Evolutionary conservation across 2,888 invertebrate species (phyloP).

Genomic region (Leptopilina drosophilae): DNA sequence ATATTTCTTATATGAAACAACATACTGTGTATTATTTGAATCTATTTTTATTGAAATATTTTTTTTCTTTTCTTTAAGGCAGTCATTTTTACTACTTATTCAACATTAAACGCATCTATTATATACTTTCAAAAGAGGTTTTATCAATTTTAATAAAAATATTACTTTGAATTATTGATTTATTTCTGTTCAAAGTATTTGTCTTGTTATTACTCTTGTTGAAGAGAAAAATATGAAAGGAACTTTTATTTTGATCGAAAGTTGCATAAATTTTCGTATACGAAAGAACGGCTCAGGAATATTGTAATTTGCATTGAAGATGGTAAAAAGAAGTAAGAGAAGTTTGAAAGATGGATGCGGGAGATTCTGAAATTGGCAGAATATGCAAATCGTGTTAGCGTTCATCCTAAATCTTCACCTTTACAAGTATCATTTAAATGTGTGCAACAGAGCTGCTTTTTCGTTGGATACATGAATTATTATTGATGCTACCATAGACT

Average conservation of each 20-base stretch:
- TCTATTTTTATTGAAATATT: too few relatives aligned
- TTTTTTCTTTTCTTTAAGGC: too few relatives aligned
- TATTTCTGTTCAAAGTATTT: neutral
- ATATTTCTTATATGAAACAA: too few relatives aligned
- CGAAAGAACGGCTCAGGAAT: slow-evolving; percentile 72
- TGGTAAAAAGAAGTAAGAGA: slow-evolving; percentile 72
- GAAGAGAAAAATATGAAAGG: slow-evolving; percentile 27
- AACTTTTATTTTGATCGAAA: slow-evolving; percentile 71
- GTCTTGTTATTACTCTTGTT: slow-evolving; percentile 19
- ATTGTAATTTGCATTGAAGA: slow-evolving; percentile 76
- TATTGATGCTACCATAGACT: too few relatives aligned
- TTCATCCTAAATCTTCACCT: slow-evolving; percentile 66
- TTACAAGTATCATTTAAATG: slow-evolving; percentile 56
- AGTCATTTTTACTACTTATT: too few relatives aligned
- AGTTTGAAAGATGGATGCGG: slow-evolving; percentile 55
- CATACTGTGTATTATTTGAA: too few relatives aligned
- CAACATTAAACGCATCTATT: too few relatives aligned
- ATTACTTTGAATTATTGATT: slow-evolving; percentile 12
- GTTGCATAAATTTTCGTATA: slow-evolving; percentile 74
- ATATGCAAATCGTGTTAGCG: slow-evolving; percentile 70
- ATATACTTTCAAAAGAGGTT: too few relatives aligned
- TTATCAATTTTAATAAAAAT: too few relatives aligned
- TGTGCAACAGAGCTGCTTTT: slow-evolving; percentile 46
- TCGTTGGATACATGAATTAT: neutral
- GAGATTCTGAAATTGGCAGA: slow-evolving; percentile 69